Evolutionary conservation across 2,113 vertebrate species (phyloP).

Genomic region (Equus quagga): DNA sequence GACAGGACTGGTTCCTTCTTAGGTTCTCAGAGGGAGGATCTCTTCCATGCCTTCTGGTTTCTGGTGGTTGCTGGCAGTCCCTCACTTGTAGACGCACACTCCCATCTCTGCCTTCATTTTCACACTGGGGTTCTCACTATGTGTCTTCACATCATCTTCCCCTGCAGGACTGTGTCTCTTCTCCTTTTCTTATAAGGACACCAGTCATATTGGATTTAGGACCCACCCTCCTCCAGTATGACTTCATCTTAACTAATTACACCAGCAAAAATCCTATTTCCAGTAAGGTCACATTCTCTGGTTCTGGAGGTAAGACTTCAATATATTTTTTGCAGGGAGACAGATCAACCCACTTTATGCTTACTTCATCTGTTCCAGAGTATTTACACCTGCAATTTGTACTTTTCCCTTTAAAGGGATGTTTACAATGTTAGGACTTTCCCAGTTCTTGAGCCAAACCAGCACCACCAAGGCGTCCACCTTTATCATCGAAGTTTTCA

Average conservation of each 20-base stretch:
- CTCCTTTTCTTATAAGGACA: neutral
- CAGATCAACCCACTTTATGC: too few species aligned
- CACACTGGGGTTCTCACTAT: accelerated
- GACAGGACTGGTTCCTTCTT: neutral
- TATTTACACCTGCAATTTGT: neutral
- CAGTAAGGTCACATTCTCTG: neutral
- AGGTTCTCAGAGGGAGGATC: accelerated
- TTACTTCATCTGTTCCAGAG: neutral
- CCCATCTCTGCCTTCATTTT: neutral
- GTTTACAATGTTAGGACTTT: neutral
- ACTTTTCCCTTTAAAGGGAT: neutral
- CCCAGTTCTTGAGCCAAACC: neutral
- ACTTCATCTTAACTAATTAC: neutral
- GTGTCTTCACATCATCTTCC: neutral
- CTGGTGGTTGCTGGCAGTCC: neutral
- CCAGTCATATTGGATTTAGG: neutral
- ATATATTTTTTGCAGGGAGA: neutral
- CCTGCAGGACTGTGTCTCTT: neutral
- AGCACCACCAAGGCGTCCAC: too few species aligned
- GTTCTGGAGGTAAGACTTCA: neutral
- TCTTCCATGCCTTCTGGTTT: neutral
- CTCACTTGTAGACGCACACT: accelerated
- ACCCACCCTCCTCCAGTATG: neutral
- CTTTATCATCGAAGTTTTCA: neutral
- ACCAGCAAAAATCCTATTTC: neutral